A percentile compares a stretch with the other conserved stretches of the same genome.
Evolutionary conservation across 37 sponge, comb jelly and placozoan species (phyloP).

Genomic region (Aphrocallistes beatrix): DNA sequence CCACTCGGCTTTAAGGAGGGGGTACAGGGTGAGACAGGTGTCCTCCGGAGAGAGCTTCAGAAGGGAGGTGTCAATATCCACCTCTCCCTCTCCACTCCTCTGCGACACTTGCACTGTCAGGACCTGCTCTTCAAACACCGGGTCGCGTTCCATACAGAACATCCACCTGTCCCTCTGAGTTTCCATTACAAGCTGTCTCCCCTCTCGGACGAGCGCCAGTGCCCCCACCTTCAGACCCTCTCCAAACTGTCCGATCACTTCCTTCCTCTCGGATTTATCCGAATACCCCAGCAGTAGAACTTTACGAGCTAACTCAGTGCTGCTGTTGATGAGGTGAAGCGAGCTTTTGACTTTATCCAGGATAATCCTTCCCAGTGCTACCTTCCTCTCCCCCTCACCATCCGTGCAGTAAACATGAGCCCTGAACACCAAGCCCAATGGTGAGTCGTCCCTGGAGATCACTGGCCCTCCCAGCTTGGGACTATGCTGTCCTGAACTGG

Average conservation of each 20-base stretch:
- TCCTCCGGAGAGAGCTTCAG: not conserved
- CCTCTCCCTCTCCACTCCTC: not conserved
- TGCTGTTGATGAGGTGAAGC: constrained; percentile 31
- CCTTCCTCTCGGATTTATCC: constrained; percentile 27
- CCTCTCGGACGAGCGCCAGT: constrained; percentile 29
- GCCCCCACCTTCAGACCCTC: constrained; percentile 55
- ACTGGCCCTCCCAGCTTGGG: not conserved
- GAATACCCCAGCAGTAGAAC: constrained; percentile 43
- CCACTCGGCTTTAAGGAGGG: not conserved
- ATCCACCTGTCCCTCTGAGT: constrained; percentile 38
- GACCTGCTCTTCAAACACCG: constrained; percentile 32
- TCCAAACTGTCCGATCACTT: constrained; percentile 58
- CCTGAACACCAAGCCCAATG: not conserved
- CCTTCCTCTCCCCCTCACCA: not conserved
- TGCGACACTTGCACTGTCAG: constrained; percentile 26
- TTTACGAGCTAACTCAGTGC: constrained; percentile 25
- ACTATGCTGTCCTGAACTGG: not conserved
- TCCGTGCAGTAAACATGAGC: not conserved
- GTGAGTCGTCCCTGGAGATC: not conserved
- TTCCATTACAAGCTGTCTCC: constrained; percentile 21
- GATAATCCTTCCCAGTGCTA: constrained; percentile 21
- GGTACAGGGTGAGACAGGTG: not conserved
- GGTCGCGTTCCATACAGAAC: constrained; percentile 28
- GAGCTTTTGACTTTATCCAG: constrained; percentile 22
- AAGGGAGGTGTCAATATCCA: not conserved